Evolutionary conservation across 2,797 vertebrate genomes (phyloP).

Genomic region (Pogoniulus pusillus): DNA sequence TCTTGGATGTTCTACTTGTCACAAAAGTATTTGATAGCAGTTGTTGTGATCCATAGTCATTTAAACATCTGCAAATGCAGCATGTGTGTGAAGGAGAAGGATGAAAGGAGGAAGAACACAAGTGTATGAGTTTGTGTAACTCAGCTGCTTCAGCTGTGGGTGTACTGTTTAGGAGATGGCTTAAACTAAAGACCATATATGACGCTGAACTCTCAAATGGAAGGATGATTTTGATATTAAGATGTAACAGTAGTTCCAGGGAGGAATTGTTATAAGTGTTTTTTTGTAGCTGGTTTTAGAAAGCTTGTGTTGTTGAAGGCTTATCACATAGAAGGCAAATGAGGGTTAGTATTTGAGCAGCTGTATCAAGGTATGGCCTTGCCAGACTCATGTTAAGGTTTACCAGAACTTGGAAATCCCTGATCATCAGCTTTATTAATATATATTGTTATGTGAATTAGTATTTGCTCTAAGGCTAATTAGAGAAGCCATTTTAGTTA

Average conservation of each 20-base stretch:
- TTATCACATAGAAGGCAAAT: not conserved
- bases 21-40: not conserved
- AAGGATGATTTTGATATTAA: not conserved
- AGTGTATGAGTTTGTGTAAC: not conserved
- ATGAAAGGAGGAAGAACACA: not conserved
- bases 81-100: not conserved
- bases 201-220: not conserved
- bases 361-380: not conserved
- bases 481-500: not conserved
- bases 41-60: not conserved
- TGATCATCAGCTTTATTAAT: not conserved
- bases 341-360: not conserved
- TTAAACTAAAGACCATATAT: not conserved
- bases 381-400: not conserved
- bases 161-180: not conserved
- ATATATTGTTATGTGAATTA: not conserved
- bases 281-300: not conserved
- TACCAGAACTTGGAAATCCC: not conserved
- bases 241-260: not conserved
- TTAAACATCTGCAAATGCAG: not conserved
- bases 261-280: not conserved
- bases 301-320: not conserved
- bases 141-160: not conserved
- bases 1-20: not conserved
- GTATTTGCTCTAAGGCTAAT: not conserved